These are phyloP conservation scores for Neoscelio sp. DNA, from an alignment of 2,888 invertebrate species.

Conservation along the genomic window DNA sequence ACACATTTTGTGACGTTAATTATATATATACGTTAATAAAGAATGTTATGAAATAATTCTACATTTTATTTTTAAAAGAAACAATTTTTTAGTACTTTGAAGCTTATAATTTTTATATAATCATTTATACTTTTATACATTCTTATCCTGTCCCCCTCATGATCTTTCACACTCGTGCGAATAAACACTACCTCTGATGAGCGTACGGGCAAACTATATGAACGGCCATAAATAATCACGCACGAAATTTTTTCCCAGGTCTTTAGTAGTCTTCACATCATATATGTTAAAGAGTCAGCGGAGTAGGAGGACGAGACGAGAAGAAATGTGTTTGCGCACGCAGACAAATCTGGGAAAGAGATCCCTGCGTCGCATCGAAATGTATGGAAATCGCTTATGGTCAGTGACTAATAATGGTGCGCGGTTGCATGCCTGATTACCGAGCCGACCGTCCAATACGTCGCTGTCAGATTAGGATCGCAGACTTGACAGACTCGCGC, in stretches of 20 bases:
- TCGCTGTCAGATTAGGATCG: slow-evolving; percentile 83
- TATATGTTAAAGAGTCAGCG: slow-evolving; percentile 5
- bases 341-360: slow-evolving; percentile 64
- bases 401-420: slow-evolving; percentile 77
- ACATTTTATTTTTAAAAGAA: no score
- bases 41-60: no score
- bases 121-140: no score
- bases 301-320: slow-evolving; percentile 28
- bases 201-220: slow-evolving; percentile 46
- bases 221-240: slow-evolving; percentile 58
- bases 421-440: slow-evolving; percentile 71
- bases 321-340: slow-evolving; percentile 53
- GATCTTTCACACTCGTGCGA: slow-evolving; percentile 32
- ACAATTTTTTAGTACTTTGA: no score
- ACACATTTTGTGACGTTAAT: no score
- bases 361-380: slow-evolving; percentile 67
- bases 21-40: no score
- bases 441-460: slow-evolving; percentile 77
- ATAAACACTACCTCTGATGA: slow-evolving; percentile 62
- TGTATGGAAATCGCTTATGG: slow-evolving; percentile 76
- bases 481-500: slow-evolving; percentile 82
- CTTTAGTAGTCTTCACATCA: slow-evolving; percentile 23
- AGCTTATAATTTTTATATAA: no score
- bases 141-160: no score
- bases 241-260: slow-evolving; percentile 64